A percentile compares a stretch with the other conserved stretches of the same genome.
Conservation (phyloP, 2,113 vertebrate genomes). For the Nanorana parkeri region DNA sequence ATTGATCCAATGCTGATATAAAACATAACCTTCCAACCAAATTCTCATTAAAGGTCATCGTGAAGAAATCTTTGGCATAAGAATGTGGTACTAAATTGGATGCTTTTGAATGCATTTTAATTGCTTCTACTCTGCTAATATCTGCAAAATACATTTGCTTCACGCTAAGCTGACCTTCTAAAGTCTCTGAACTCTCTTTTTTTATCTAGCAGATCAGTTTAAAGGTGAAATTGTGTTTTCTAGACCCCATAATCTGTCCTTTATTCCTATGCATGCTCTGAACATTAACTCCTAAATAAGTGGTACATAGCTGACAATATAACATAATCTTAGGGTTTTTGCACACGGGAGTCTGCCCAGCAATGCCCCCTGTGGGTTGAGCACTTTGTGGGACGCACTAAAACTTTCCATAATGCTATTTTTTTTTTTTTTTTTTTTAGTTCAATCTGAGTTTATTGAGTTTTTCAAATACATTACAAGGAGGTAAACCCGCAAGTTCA, state of each 20-base stretch:
- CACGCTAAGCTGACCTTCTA: conserved; percentile 45
- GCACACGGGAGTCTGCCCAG: too few relatives aligned
- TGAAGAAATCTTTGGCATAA: conserved; percentile 29
- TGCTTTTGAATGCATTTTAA: conserved; percentile 40
- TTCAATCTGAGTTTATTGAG: too few relatives aligned
- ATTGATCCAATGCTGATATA: conserved; percentile 32
- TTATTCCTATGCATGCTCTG: background rate
- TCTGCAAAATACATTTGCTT: conserved; percentile 29
- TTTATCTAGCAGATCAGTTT: background rate
- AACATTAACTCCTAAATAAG: too few relatives aligned
- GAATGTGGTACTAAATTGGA: conserved; percentile 22
- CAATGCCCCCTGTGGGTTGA: too few relatives aligned
- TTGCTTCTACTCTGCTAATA: conserved; percentile 46
- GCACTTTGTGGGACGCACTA: too few relatives aligned
- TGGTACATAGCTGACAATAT: too few relatives aligned
- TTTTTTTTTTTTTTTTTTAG: too few relatives aligned
- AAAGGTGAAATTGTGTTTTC: conserved; percentile 19
- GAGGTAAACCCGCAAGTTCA: too few relatives aligned
- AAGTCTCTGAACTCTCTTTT: conserved; percentile 1
- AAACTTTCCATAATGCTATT: too few relatives aligned
- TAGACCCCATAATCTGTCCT: background rate
- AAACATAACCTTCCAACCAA: conserved; percentile 37
- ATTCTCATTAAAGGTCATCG: conserved; percentile 42
- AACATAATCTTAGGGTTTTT: too few relatives aligned
- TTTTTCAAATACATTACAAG: too few relatives aligned